Conservation (phyloP, 2,888 invertebrate genomes). For the Nemotelus nigrinus region DNA sequence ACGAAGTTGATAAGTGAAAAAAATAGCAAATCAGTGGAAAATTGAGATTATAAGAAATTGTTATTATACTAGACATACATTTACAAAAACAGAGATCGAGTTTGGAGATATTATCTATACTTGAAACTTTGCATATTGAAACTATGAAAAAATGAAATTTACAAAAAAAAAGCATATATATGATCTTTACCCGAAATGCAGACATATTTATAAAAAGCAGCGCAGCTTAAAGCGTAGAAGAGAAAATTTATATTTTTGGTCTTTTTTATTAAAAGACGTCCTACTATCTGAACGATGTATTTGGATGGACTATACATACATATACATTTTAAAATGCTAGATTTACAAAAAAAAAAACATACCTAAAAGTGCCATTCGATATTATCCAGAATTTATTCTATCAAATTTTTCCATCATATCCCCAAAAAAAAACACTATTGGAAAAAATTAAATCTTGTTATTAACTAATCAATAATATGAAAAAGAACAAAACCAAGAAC, state of each 20-base stretch:
- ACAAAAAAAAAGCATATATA: no score
- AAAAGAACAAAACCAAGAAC: not conserved
- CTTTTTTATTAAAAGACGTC: constrained; percentile 29
- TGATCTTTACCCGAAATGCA: not conserved
- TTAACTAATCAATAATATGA: constrained; percentile 4
- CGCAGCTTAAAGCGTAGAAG: not conserved
- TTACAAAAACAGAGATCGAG: not conserved
- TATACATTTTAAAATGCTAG: constrained; percentile 31
- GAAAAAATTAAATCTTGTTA: constrained; percentile 6
- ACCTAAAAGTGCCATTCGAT: constrained; percentile 45
- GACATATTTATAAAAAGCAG: not conserved
- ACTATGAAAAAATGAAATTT: no score
- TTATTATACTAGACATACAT: constrained; percentile 12
- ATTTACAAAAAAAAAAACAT: constrained; percentile 34
- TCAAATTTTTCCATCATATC: constrained; percentile 36
- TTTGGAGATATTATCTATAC: constrained; percentile 25
- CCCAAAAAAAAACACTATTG: not conserved
- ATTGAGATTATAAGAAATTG: constrained; percentile 5
- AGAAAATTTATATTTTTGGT: constrained; percentile 22
- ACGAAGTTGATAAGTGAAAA: constrained; percentile 25
- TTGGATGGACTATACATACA: constrained; percentile 16
- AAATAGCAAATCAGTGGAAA: constrained; percentile 2
- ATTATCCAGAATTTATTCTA: constrained; percentile 42
- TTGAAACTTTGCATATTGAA: not conserved
- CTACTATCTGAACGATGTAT: not conserved